phyloP scores from a whole-genome alignment of 2,888 invertebrate species.

The Phyto melanocephala region DNA sequence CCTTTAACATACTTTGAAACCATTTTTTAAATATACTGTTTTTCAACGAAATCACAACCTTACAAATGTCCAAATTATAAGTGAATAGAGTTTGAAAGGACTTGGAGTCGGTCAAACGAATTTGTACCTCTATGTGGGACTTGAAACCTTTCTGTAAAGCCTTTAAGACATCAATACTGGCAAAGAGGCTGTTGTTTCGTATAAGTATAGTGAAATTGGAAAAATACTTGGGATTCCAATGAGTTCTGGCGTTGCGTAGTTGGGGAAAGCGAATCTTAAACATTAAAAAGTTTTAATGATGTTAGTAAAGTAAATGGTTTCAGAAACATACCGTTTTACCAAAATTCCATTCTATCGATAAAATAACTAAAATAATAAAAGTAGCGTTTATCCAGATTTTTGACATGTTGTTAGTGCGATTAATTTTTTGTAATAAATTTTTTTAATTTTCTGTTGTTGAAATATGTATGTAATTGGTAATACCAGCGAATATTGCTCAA shows the following conservation, averaged over 20 bases:
- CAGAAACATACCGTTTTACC: no score
- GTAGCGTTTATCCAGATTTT: no score
- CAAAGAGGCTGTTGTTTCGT: conserved; percentile 64
- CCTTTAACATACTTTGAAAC: conserved; percentile 66
- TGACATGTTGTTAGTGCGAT: no score
- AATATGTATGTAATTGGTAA: no score
- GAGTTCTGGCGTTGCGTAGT: background rate
- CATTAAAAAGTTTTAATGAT: no score
- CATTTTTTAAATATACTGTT: conserved; percentile 69
- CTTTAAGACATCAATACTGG: conserved; percentile 23
- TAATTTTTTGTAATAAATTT: no score
- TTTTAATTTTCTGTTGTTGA: no score
- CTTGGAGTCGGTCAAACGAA: conserved; percentile 42
- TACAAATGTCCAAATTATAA: conserved; percentile 21
- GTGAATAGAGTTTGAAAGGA: conserved; percentile 28
- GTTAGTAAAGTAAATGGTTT: no score
- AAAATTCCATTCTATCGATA: no score
- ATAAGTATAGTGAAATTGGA: conserved; percentile 53
- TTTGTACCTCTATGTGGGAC: conserved; percentile 65
- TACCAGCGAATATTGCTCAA: no score
- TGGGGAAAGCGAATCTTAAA: background rate
- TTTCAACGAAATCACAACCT: conserved; percentile 61
- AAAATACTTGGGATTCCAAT: conserved; percentile 44
- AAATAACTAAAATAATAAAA: no score
- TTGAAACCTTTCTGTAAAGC: conserved; percentile 65